phyloP scores from a whole-genome alignment of 2,888 invertebrate genomes.

The Rhagonycha fulva region DNA sequence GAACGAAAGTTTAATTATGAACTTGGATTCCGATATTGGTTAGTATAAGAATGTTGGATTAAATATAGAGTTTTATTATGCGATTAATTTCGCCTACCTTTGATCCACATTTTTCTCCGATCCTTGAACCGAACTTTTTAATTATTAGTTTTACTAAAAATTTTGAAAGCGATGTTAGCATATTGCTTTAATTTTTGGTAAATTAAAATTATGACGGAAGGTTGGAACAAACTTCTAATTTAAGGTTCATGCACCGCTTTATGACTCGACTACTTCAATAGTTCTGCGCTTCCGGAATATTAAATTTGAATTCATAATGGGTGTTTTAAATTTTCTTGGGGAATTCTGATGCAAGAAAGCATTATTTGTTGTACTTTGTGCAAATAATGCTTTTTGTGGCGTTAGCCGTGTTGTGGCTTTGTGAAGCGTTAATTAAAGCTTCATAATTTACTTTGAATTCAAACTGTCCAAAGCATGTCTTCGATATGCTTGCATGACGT shows the following conservation, averaged over 20 bases:
- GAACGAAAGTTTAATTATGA: slow-evolving; percentile 10
- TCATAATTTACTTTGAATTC: not conserved
- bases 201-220: slow-evolving; percentile 8
- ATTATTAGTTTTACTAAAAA: not conserved
- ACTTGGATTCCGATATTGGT: slow-evolving; percentile 6
- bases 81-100: not conserved
- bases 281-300: slow-evolving; percentile 6
- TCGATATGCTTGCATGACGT: no score
- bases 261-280: slow-evolving; percentile 17
- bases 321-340: not conserved
- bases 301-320: not conserved
- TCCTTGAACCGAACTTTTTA: not conserved
- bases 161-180: not conserved
- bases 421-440: not conserved
- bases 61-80: not conserved
- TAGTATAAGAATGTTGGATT: slow-evolving; percentile 1
- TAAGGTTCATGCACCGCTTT: slow-evolving; percentile 16
- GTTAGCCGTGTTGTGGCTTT: no score
- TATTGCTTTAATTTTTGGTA: slow-evolving; percentile 8
- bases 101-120: slow-evolving; percentile 2
- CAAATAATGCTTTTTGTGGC: not conserved
- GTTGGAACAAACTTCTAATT: slow-evolving; percentile 11
- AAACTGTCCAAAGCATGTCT: not conserved
- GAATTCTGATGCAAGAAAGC: not conserved
- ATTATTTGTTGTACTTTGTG: not conserved